These are phyloP conservation scores for Harmothoe impar DNA, from an alignment of 2,888 invertebrate genomes.

Conservation along the genomic window DNA sequence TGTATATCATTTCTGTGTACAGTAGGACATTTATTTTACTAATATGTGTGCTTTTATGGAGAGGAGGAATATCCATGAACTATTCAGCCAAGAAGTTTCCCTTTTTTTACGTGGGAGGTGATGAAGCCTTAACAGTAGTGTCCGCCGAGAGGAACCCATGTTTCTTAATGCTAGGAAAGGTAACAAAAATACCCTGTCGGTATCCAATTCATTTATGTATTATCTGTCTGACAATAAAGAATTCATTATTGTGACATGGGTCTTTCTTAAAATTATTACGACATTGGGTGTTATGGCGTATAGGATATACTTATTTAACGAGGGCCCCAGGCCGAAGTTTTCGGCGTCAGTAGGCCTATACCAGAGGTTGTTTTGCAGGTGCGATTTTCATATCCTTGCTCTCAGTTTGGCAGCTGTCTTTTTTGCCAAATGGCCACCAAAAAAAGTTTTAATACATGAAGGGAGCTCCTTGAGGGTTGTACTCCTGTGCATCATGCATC, in stretches of 20 bases:
- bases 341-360: too few species aligned
- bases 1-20: conserved; percentile 24
- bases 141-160: not conserved
- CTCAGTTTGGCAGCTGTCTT: too few species aligned
- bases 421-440: too few species aligned
- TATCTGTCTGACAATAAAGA: conserved; percentile 45
- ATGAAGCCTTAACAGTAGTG: not conserved
- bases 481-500: too few species aligned
- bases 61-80: conserved; percentile 7
- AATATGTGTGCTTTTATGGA: conserved; percentile 32
- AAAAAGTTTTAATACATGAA: too few species aligned
- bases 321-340: too few species aligned
- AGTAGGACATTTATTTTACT: conserved; percentile 46
- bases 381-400: too few species aligned
- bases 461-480: too few species aligned
- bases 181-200: not conserved
- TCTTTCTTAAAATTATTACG: not conserved
- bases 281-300: too few species aligned
- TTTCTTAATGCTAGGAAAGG: conserved; percentile 46
- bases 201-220: conserved; percentile 55
- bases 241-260: conserved; percentile 4
- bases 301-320: too few species aligned
- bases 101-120: not conserved
- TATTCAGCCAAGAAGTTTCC: not conserved
- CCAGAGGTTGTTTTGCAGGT: too few species aligned